phyloP scores from a whole-genome alignment of 2,888 invertebrate species.

The Cenopis cana region DNA sequence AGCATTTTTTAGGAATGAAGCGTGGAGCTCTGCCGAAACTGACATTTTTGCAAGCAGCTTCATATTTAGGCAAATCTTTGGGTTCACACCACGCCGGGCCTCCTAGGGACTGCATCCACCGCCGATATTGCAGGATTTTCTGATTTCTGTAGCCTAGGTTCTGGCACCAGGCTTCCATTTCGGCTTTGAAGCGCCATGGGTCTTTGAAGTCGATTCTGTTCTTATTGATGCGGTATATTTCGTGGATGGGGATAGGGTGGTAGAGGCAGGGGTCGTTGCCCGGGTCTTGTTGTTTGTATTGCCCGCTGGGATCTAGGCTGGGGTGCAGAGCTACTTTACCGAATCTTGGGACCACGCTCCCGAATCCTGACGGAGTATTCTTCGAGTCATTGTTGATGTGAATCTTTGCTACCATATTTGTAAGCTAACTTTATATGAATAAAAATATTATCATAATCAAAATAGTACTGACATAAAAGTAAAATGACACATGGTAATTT shows the following conservation, averaged over 20 bases:
- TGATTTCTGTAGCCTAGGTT: constrained; percentile 35
- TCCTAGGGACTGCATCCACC: constrained; percentile 13
- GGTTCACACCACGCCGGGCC: constrained; percentile 35
- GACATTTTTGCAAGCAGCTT: constrained; percentile 38
- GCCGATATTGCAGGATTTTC: constrained; percentile 11
- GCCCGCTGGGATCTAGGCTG: constrained; percentile 16
- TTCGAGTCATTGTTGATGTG: background rate
- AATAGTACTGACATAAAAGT: background rate
- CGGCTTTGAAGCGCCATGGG: constrained; percentile 32
- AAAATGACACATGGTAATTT: constrained; percentile 7
- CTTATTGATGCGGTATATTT: constrained; percentile 19
- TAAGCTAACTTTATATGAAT: background rate
- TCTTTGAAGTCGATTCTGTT: constrained; percentile 8
- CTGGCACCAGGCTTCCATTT: constrained; percentile 35
- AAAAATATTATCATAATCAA: background rate
- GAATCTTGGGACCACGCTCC: constrained; percentile 9
- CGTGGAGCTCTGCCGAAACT: constrained; percentile 63
- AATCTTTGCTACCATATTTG: constrained; percentile 8
- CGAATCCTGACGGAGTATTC: constrained; percentile 7
- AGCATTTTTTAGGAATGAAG: constrained; percentile 51
- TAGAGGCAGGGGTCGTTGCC: constrained; percentile 28
- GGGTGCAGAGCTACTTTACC: constrained; percentile 26
- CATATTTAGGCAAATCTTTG: background rate
- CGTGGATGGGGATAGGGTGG: constrained; percentile 22
- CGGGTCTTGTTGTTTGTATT: background rate